These are phyloP conservation scores for Thunnus maccoyii DNA, from an alignment of 2,113 vertebrate genomes.

Conservation along the genomic window DNA sequence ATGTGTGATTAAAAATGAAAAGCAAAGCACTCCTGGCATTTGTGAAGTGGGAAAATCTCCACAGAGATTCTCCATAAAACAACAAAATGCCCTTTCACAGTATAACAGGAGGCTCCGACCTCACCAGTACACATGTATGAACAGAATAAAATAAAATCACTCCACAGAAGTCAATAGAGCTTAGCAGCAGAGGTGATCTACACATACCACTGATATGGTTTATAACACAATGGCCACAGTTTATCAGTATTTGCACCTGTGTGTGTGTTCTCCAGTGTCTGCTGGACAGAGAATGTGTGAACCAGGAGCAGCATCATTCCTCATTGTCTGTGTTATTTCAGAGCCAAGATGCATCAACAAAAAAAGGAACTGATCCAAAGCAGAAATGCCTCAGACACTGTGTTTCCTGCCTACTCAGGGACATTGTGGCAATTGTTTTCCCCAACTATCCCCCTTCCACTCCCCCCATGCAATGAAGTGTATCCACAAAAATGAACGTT, in stretches of 20 bases:
- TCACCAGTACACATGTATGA: not conserved
- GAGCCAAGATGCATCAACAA: slow-evolving; percentile 39
- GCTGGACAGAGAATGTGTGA: slow-evolving; percentile 8
- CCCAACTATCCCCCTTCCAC: slow-evolving; percentile 5
- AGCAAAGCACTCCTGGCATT: not conserved
- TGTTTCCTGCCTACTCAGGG: slow-evolving; percentile 37
- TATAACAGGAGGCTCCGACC: not conserved
- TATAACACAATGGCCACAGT: not conserved
- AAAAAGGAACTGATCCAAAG: slow-evolving; percentile 21
- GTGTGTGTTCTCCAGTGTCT: not conserved
- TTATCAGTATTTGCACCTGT: too few relatives aligned
- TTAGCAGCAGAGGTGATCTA: too few relatives aligned
- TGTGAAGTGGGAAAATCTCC: not conserved
- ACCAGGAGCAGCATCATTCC: slow-evolving; percentile 30
- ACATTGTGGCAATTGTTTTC: slow-evolving; percentile 58
- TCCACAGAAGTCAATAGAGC: too few relatives aligned
- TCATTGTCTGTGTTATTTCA: slow-evolving; percentile 32
- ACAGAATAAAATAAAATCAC: too few relatives aligned
- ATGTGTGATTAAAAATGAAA: not conserved
- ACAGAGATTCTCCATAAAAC: not conserved
- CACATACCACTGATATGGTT: not conserved
- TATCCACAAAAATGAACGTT: slow-evolving; percentile 67
- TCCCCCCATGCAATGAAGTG: slow-evolving; percentile 50
- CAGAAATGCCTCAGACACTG: slow-evolving; percentile 35
- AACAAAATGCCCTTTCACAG: not conserved